Conservation (phyloP, 1,140 invertebrate genomes). For the Neodiprion fabricii region DNA sequence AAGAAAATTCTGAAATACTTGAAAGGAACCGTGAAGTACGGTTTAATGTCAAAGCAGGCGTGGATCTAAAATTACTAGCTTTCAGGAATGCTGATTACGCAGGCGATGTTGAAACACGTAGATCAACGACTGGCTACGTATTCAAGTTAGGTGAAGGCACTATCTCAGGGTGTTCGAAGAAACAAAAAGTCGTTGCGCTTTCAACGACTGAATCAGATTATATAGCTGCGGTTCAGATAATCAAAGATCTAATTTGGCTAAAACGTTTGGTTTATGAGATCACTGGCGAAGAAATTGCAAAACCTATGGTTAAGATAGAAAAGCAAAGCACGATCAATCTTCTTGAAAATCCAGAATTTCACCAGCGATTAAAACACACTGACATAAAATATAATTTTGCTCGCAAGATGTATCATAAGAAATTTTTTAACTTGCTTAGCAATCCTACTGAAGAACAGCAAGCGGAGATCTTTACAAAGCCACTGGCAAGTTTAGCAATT, state of each 20-base stretch:
- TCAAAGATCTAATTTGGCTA: constrained; percentile 50
- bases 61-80: constrained; percentile 11
- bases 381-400: too few species aligned
- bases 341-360: constrained; percentile 29
- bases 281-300: constrained; percentile 12
- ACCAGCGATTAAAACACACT: constrained; percentile 30
- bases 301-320: constrained; percentile 22
- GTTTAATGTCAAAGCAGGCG: constrained; percentile 20
- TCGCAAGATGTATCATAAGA: too few species aligned
- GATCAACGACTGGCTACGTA: constrained; percentile 37
- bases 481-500: too few species aligned
- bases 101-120: constrained; percentile 34
- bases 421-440: too few species aligned
- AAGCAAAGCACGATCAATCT: constrained; percentile 33
- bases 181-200: constrained; percentile 50
- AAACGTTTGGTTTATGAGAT: constrained; percentile 27
- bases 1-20: constrained; percentile 38
- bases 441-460: too few species aligned
- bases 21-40: constrained; percentile 31
- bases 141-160: constrained; percentile 31
- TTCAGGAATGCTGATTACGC: constrained; percentile 43
- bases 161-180: constrained; percentile 42
- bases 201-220: constrained; percentile 61
- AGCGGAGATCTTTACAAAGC: too few species aligned
- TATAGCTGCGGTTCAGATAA: constrained; percentile 46